Percentiles rank a stretch among this genome's conserved stretches.
Conservation (phyloP, 2,888 invertebrate species). For the Brachylomia viminalis region DNA sequence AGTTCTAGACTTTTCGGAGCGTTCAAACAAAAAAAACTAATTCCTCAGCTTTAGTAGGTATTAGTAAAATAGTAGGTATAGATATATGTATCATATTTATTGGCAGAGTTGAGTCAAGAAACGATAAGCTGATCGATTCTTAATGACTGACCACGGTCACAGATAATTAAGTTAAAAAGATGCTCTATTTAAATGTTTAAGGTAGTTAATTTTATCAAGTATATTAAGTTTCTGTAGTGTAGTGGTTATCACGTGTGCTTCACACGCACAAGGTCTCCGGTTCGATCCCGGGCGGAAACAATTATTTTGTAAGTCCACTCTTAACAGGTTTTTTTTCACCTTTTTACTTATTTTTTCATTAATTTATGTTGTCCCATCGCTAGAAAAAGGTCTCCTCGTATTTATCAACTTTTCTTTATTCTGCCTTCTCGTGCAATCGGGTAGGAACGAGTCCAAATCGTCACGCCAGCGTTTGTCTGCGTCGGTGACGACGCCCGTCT, state of each 20-base stretch:
- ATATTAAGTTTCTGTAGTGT: conserved; percentile 92
- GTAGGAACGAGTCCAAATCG: no score
- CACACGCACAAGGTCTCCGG: conserved; percentile 94
- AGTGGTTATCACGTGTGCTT: conserved; percentile 95
- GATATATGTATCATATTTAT: background rate
- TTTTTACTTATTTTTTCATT: no score
- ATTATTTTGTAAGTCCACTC: no score
- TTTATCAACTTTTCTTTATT: no score
- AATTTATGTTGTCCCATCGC: no score
- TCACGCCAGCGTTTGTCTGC: no score
- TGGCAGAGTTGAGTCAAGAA: background rate
- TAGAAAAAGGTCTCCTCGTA: no score
- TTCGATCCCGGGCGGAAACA: conserved; percentile 93
- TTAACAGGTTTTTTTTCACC: no score
- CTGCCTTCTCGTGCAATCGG: no score
- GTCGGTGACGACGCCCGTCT: no score
- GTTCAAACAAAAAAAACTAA: background rate
- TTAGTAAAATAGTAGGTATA: background rate
- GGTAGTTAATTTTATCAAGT: fast-evolving
- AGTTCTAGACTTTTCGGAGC: background rate
- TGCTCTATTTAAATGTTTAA: background rate
- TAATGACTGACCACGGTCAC: background rate
- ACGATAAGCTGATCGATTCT: background rate
- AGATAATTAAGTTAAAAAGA: conserved; percentile 10
- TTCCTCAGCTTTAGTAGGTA: background rate